Evolutionary conservation across 2,888 invertebrate species (phyloP).

Genomic region (Apamea sordens): DNA sequence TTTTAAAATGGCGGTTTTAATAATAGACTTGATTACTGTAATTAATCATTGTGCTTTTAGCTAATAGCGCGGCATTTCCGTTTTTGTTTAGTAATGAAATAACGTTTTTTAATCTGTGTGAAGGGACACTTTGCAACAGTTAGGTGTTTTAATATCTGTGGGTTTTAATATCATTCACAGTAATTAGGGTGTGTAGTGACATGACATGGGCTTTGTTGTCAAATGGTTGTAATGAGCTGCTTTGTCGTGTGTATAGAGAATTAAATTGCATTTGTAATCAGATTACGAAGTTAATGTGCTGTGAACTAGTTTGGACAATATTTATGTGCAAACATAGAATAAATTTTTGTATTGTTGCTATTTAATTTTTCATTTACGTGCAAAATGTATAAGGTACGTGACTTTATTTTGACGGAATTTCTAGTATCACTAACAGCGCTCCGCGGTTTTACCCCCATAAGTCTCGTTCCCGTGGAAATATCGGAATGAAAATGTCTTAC

Average conservation of each 20-base stretch:
- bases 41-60: slow-evolving; percentile 62
- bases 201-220: slow-evolving; percentile 30
- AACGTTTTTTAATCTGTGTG: slow-evolving; percentile 30
- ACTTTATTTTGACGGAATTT: not conserved
- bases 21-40: slow-evolving; percentile 52
- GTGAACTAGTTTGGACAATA: not conserved
- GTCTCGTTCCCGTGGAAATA: not conserved
- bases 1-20: slow-evolving; percentile 30
- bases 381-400: not conserved
- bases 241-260: slow-evolving; percentile 22
- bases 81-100: slow-evolving; percentile 52
- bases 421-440: not conserved
- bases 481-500: not conserved
- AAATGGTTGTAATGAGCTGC: slow-evolving; percentile 17
- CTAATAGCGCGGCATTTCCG: slow-evolving; percentile 48
- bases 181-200: slow-evolving; percentile 34
- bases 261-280: slow-evolving; percentile 22
- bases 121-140: not conserved
- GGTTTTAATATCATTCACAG: slow-evolving; percentile 38
- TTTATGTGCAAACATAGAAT: not conserved
- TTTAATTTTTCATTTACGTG: not conserved
- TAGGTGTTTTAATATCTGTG: slow-evolving; percentile 28
- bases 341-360: not conserved
- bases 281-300: slow-evolving; percentile 23
- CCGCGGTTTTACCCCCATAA: not conserved